phyloP scores from a whole-genome alignment of 2,888 invertebrate species.

The Mamestra brassicae region DNA sequence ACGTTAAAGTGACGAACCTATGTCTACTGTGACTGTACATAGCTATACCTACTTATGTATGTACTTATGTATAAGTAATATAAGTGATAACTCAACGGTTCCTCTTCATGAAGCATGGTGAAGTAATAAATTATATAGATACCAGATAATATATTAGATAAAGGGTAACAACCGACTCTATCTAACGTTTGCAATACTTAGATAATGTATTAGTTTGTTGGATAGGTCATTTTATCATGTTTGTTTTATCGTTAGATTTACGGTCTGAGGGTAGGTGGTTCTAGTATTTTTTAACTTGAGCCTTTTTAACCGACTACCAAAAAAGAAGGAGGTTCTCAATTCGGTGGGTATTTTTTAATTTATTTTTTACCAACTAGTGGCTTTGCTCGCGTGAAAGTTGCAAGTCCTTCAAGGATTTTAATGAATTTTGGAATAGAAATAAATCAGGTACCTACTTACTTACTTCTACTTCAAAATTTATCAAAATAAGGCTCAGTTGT shows the following conservation, averaged over 20 bases:
- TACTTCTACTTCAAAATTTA: neutral
- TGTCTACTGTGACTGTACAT: neutral
- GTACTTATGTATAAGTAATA: neutral
- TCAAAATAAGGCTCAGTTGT: no score
- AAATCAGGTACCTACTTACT: no score
- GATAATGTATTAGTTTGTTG: constrained; percentile 44
- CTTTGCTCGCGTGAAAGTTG: no score
- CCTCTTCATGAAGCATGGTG: constrained; percentile 53
- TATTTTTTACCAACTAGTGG: no score
- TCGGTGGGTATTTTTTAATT: no score
- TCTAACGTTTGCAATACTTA: constrained; percentile 46
- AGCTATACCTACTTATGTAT: neutral
- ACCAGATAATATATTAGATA: constrained; percentile 55
- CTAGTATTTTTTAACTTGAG: neutral
- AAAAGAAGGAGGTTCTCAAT: no score
- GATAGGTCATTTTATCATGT: constrained; percentile 42
- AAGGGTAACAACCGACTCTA: constrained; percentile 37
- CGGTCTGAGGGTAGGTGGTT: neutral
- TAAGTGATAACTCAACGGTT: constrained; percentile 47
- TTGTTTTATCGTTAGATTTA: constrained; percentile 35
- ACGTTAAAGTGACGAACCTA: neutral
- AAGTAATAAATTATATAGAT: constrained; percentile 56
- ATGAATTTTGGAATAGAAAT: no score
- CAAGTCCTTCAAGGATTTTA: no score
- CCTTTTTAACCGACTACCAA: neutral